Evolutionary conservation across 2,113 vertebrate genomes (phyloP), one percentile per base, ranked within the genome.

Genomic region (Rhynchomys soricoides): DNA sequence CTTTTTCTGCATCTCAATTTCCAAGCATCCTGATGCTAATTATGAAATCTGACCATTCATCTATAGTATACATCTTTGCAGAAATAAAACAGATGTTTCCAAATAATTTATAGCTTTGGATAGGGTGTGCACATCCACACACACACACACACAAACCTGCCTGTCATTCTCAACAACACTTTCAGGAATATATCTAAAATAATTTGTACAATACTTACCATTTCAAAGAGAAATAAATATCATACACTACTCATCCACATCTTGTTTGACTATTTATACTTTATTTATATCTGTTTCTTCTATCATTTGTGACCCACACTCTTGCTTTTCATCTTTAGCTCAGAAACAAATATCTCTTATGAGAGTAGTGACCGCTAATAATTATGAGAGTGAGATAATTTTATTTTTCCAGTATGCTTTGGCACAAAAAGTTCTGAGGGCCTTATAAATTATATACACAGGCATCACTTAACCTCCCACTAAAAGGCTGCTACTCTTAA

Each of bases 361-460:
- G 40, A 97, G 50, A 86, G 89, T 43, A 66, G 81, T 86, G 74
- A 79, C 86, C 91, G 9, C 75, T 91, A 95, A 94, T 57, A 92
- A 94, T 78, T 93, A 92, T 87, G 73, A 79, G 94, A 83, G 37
- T 95, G 96, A 97, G 92, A 92, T 89, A 95, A 97, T 95, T 97
- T 97, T 95, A 94, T 83, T 87, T 96, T 97, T 97, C 81, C 79
- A 95, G 64, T 79, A 52, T 92, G 87, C 94, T 95, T 96, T 96
- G 81, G 85, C 79, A 91, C 40, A 68, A 93, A 98, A 96, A 96
- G 82, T 95, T 97, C 86, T 21, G 15, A 96, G 74, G 75, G 64
- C 86, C 83, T 97, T 87, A 96, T 98, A 89, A 97, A 98, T 98
- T 96, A 98, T 97, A 97, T 93, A 97, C 87, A 75, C 74, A 93